A percentile compares a stretch with the other conserved stretches of the same genome.
These are phyloP conservation scores for Aphidius gifuensis DNA, from an alignment of 1,140 invertebrate species.

Conservation along the genomic window DNA sequence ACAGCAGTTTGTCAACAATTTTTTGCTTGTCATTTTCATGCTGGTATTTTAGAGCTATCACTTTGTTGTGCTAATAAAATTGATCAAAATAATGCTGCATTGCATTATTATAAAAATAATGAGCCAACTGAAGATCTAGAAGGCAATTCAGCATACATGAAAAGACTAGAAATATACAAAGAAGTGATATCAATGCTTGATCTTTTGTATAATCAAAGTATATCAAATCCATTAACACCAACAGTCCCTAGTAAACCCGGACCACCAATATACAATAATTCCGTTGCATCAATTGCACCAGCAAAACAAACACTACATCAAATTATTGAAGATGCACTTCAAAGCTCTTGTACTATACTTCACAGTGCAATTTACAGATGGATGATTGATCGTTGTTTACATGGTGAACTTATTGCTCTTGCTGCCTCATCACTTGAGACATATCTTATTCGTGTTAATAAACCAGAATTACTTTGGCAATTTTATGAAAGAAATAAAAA, in stretches of 20 bases:
- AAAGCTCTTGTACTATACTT: constrained; percentile 77
- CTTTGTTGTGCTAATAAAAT: constrained; percentile 77
- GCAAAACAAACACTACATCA: constrained; percentile 51
- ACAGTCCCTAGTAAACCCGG: constrained; percentile 49
- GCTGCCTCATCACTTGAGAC: constrained; percentile 77
- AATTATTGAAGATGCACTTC: constrained; percentile 54
- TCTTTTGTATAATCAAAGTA: constrained; percentile 71
- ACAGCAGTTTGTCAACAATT: constrained; percentile 75
- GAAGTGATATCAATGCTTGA: constrained; percentile 79
- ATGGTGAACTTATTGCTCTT: constrained; percentile 75
- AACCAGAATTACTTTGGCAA: constrained; percentile 91
- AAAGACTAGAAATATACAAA: constrained; percentile 85
- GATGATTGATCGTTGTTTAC: constrained; percentile 78
- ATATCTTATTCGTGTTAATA: constrained; percentile 69
- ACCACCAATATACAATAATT: constrained; percentile 38
- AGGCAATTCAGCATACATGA: constrained; percentile 67
- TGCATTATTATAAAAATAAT: constrained; percentile 85
- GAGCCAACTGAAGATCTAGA: constrained; percentile 77
- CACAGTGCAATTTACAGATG: constrained; percentile 92
- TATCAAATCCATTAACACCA: constrained; percentile 50
- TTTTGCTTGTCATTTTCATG: constrained; percentile 73
- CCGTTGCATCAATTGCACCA: constrained; percentile 34
- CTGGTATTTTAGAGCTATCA: constrained; percentile 86
- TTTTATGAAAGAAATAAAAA: constrained; percentile 91
- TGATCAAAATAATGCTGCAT: constrained; percentile 84